Percentiles rank a stretch among this genome's conserved stretches.
phyloP scores from a whole-genome alignment of 2,113 vertebrate genomes.

The Hippolais icterina region DNA sequence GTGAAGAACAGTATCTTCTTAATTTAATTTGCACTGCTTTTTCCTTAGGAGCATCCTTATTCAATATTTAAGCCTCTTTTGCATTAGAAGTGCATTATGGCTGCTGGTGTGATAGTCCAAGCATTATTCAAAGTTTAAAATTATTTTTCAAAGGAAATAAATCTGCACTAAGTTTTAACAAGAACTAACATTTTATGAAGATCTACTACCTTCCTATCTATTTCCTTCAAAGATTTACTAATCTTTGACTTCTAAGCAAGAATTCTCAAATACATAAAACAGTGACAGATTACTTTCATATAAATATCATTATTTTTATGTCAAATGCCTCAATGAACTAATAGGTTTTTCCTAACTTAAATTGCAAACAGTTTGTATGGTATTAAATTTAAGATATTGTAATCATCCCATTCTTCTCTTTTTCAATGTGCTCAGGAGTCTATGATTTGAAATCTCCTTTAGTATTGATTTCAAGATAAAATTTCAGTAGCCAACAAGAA shows the following conservation, averaged over 20 bases:
- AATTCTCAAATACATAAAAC: neutral
- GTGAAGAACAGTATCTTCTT: neutral
- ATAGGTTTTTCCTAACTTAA: neutral
- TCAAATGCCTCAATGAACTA: neutral
- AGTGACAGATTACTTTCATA: neutral
- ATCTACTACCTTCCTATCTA: neutral
- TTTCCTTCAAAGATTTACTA: neutral
- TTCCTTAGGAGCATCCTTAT: neutral
- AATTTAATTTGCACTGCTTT: neutral
- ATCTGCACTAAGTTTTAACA: neutral
- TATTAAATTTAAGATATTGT: neutral
- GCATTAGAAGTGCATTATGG: neutral
- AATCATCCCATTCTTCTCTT: neutral
- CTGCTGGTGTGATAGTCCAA: neutral
- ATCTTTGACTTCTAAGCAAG: neutral
- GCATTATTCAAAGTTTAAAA: neutral
- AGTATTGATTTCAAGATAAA: constrained; percentile 24
- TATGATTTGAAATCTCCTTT: neutral
- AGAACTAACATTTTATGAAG: neutral
- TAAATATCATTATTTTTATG: neutral
- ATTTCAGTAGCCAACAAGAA: constrained; percentile 33
- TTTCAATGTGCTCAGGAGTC: neutral
- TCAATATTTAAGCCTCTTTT: neutral
- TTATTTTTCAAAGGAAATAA: neutral
- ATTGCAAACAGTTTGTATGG: neutral